Evolutionary conservation across 2,888 invertebrate species (phyloP), one percentile per base, ranked within the genome.

Genomic region (Boloria selene): DNA sequence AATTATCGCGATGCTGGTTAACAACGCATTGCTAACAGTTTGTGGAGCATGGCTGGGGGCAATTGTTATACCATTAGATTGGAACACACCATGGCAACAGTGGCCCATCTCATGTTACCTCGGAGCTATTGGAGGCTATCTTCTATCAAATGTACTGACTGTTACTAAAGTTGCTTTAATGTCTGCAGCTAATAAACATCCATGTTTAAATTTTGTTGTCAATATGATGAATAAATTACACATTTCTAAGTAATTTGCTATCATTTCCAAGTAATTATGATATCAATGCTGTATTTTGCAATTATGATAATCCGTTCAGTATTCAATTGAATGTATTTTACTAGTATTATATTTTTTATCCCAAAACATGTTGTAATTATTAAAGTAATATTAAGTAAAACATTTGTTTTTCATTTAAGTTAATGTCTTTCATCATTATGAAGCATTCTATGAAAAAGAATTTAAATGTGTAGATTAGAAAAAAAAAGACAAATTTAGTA

Each of bases 11-110:
- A 93, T 94, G 87, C 85, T 95, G 56, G 92, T 94, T 63, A 89
- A 91, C 50, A 93, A 93, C 74, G 89, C 94, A 5, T 78, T 93
- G 64, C 77, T 93, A 63, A 94, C 95, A 0, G 80, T 97, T 13
- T 83, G 96, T 44, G 97, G 97, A 3, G 94, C 96, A 5, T 98
- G 97, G 97, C 78, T 96, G 1, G 97, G 97, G 6, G 96, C 97
- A 3, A 93, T 96, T 65, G 95, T 96, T 0, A 96, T 98, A 72
- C 98, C 98, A 0, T 87, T 98, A 44, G 98, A 98, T 82, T 98
- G 98, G 98, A 96, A 97, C 83, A 93, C 95, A 56, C 96, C 96
- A 0, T 98, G 97, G 97, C 98, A 98, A 90, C 94, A 87, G 67
- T 96, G 96, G 96, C 96, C 96, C 0, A 94, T 95, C 73, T 95